phyloP scores from a whole-genome alignment of 1,140 invertebrate species.

The Polyergus mexicanus region DNA sequence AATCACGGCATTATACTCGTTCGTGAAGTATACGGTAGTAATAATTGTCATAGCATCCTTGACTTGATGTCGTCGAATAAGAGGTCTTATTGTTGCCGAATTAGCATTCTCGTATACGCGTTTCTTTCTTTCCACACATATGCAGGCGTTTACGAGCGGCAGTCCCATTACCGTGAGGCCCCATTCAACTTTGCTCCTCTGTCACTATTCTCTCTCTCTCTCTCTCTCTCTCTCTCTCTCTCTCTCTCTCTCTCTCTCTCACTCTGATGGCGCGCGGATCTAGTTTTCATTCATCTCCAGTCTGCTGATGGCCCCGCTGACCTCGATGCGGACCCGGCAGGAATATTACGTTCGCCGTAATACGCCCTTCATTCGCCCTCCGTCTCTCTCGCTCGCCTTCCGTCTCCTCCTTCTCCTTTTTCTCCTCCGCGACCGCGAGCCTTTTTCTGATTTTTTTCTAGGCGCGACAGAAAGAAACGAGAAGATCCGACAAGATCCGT shows the following conservation, averaged over 20 bases:
- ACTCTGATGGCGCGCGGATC: slow-evolving; percentile 66
- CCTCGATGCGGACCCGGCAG: slow-evolving; percentile 81
- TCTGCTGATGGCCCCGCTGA: slow-evolving; percentile 81
- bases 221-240: slow-evolving; percentile 30
- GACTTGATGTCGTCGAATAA: slow-evolving; percentile 60
- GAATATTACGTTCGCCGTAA: slow-evolving; percentile 81
- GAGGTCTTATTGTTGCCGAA: slow-evolving; percentile 67
- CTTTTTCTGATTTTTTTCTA: slow-evolving; percentile 66
- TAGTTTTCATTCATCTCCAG: slow-evolving; percentile 83
- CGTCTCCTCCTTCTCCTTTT: slow-evolving; percentile 40
- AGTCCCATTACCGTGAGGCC: slow-evolving; percentile 78
- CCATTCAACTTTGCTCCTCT: slow-evolving; percentile 79
- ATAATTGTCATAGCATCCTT: slow-evolving; percentile 43
- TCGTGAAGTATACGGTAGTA: neutral
- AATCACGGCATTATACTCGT: neutral
- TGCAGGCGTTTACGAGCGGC: slow-evolving; percentile 66
- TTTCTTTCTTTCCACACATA: slow-evolving; percentile 45
- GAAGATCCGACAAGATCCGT: slow-evolving; percentile 79
- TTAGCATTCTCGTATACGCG: slow-evolving; percentile 61
- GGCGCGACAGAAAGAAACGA: slow-evolving; percentile 74
- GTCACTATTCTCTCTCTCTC: slow-evolving; percentile 69
- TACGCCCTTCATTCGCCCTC: slow-evolving; percentile 68
- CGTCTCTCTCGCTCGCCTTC: slow-evolving; percentile 42
- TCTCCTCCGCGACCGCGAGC: slow-evolving; percentile 26
- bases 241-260: slow-evolving; percentile 50